Percentiles rank a stretch among this genome's conserved stretches.
Evolutionary conservation across 2,797 vertebrate species (phyloP).

Genomic region (Hipposideros larvatus): DNA sequence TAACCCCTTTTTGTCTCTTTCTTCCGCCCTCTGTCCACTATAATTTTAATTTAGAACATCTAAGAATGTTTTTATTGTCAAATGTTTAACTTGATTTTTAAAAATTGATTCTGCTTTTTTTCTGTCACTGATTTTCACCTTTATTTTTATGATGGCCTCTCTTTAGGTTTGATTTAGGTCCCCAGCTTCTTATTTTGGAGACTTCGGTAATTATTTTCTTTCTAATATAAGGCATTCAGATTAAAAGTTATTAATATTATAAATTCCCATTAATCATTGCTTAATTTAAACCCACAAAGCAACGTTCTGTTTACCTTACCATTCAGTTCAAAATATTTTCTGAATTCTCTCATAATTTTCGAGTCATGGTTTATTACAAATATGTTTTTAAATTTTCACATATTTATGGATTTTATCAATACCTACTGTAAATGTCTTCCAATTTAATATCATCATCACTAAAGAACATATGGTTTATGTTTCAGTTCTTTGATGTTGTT

Average conservation of each 20-base stretch:
- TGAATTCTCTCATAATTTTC: neutral
- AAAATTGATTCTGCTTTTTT: neutral
- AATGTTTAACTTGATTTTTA: neutral
- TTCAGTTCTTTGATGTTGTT: neutral
- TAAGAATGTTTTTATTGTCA: neutral
- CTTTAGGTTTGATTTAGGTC: neutral
- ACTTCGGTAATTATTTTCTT: neutral
- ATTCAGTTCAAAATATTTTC: conserved; percentile 36
- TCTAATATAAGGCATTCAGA: neutral
- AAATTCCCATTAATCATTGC: neutral
- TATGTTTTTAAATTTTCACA: neutral
- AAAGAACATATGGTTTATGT: neutral
- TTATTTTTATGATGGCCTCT: neutral
- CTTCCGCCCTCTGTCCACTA: too few species aligned
- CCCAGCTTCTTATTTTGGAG: neutral
- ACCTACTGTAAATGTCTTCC: neutral
- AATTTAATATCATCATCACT: neutral
- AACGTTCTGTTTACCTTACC: neutral
- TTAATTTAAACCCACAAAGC: neutral
- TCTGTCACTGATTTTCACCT: neutral
- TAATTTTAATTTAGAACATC: neutral
- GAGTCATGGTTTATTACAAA: neutral
- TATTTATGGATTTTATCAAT: neutral
- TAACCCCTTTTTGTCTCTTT: neutral
- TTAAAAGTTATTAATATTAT: neutral